Base-by-base conservation (phyloP, 1,140 invertebrate species). In the Dysdera silvatica region DNA sequence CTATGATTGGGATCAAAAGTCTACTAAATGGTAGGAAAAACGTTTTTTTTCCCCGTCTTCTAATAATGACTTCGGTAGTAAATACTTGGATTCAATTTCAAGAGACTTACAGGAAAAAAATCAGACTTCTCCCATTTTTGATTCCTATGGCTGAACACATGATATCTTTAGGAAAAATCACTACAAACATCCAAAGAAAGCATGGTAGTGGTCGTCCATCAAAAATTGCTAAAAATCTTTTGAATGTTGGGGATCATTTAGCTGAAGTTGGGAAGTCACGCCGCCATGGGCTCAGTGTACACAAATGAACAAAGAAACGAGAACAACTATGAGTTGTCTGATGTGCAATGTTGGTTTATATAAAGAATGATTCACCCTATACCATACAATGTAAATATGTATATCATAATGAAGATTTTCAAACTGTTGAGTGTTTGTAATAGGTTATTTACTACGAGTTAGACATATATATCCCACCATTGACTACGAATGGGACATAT, bases 1-100 rank as follows among this genome's bases (percentile, higher is more conserved):
- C 23, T 71, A 69, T 65, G 65, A 70, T 58, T 60, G 56, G 33
- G 63, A 68, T 49, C 20, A 66, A 62, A 68, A 65, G 58, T 70
- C 68, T 4, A 63, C 26, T 47, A 69, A 68, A 67, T 67, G 59
- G 59, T 67, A 61, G 65, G 61, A 67, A 56, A 70, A 65, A 68
- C 62, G 69, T 26, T 70, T 70, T 64, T 69, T 66, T 56, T 55
- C 45, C 23, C 40, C 16, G 7, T 43, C 16, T 6, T n/a, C 16
- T 69, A 33, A 29, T 70, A 2, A 59, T 63, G 53, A 33, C 35
- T 18, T 32, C 61, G 16, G 58, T 65, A 54, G 54, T 61, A 24
- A 68, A 69, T 55, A 40, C 60, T 28, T 67, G 66, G 65, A 68
- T 69, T 61, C 37, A 65, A 29, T 55, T 20, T 48, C 18, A 68